These are phyloP conservation scores for Drosophila yooni DNA, from an alignment of 2,888 invertebrate genomes.

Conservation along the genomic window DNA sequence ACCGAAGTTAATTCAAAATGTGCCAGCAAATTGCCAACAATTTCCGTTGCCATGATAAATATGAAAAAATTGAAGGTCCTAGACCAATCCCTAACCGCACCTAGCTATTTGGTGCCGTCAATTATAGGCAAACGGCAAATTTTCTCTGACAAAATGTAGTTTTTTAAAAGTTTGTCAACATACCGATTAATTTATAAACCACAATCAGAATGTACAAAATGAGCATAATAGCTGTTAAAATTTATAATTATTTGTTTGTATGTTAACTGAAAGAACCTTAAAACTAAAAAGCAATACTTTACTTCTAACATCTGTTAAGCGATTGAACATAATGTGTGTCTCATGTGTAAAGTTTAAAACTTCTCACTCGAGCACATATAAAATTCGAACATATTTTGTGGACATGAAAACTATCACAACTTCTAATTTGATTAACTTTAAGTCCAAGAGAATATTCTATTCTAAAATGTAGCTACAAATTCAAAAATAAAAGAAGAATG, in stretches of 20 bases:
- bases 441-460: background rate
- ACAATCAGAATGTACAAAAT: background rate
- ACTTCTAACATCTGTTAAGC: background rate
- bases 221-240: background rate
- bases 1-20: slow-evolving; percentile 28
- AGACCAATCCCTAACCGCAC: background rate
- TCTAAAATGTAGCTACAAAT: background rate
- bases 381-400: background rate
- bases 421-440: background rate
- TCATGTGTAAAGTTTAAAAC: background rate
- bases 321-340: background rate
- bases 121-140: background rate
- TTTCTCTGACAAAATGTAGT: background rate
- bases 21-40: slow-evolving; percentile 16
- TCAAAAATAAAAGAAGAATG: background rate
- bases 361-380: background rate
- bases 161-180: background rate
- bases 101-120: background rate
- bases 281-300: background rate
- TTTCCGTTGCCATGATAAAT: slow-evolving; percentile 7
- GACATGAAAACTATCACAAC: background rate
- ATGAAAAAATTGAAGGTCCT: background rate
- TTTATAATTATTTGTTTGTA: background rate
- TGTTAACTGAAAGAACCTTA: too few species aligned
- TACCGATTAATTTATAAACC: background rate